Conservation (phyloP, 2,797 vertebrate species). For the Pipistrellus pipistrellus region DNA sequence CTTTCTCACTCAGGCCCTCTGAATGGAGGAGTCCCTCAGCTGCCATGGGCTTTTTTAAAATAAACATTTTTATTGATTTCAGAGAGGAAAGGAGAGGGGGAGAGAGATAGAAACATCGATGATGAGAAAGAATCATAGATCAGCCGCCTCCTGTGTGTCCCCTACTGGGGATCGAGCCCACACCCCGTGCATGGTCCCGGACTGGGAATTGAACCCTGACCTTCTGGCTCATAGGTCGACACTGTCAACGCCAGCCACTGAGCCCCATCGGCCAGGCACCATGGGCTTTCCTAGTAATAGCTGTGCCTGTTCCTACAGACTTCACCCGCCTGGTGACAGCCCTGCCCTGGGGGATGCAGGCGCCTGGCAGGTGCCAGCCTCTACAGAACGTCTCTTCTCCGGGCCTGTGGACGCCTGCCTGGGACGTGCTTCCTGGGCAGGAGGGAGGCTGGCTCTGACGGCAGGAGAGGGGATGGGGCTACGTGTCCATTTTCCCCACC, state of each 20-base stretch:
- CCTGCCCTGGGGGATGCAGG: not conserved
- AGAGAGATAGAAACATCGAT: too few species aligned
- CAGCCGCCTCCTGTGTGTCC: too few species aligned
- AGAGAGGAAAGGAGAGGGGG: too few species aligned
- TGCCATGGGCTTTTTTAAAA: not conserved
- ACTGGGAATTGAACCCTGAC: too few species aligned
- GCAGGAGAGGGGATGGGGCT: not conserved
- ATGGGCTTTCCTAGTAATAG: not conserved
- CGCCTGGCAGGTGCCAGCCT: constrained; percentile 28
- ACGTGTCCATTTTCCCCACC: not conserved
- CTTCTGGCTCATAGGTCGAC: too few species aligned
- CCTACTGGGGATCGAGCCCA: too few species aligned
- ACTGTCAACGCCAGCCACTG: too few species aligned
- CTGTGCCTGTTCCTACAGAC: not conserved
- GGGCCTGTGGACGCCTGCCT: constrained; percentile 59
- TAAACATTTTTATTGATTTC: too few species aligned
- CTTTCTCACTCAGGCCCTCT: not conserved
- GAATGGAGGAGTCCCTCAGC: not conserved
- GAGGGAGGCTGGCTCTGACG: not conserved
- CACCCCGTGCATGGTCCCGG: too few species aligned
- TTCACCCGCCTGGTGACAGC: not conserved
- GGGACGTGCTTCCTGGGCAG: not conserved
- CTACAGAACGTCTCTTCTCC: constrained; percentile 43
- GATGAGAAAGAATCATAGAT: too few species aligned
- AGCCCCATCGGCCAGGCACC: too few species aligned